Base-by-base conservation (phyloP, 2,113 vertebrate genomes). In the Zosterops pallidus region DNA sequence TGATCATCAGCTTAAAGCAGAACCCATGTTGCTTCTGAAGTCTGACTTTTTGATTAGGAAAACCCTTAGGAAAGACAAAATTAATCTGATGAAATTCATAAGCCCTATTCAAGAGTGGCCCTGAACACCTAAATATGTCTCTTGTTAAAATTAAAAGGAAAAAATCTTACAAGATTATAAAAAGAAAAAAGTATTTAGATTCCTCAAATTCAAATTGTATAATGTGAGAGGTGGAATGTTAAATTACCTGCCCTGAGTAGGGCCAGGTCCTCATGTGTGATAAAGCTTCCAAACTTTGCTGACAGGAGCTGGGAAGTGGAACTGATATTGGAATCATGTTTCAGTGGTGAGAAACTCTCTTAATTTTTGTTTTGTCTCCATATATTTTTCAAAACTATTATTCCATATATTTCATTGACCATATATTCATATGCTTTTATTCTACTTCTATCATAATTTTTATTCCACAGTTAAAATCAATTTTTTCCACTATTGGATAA, bases 1-100 rank as follows among this genome's bases (percentile, higher is more conserved):
- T 85, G 50, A 92, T 95, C 77, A 86, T 91, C 81, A 93, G 52
- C 72, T 95, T 94, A 91, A 83, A 94, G 82, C 60, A 65, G 85
- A 92, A 96, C 83, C 84, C 72, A 56, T 33, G 47, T 14, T 90
- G 59, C 25, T 91, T 91, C 57, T 90, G 83, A 96, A 90, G 79
- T 89, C 9, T 55, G 81, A 83, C 71, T 91, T 72, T 86, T 75
- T 79, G 26, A 79, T 89, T 83, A 89, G 79, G 46, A 93, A 93
- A 86, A 67, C 47, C 83, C 86, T 92, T 74, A 84, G 70, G 56
- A 47, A 91, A 96, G 65, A 89, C 23, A 96, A 91, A 97, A 86
- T 78, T 26, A 94, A 95, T 63, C 64, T 78, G 42, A 76, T 46
- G 7, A 93, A 93, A 94, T 70, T 63, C 20, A 82, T 50, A 72